Evolutionary conservation across 2,113 vertebrate genomes (phyloP).

Genomic region (Stercorarius parasiticus): DNA sequence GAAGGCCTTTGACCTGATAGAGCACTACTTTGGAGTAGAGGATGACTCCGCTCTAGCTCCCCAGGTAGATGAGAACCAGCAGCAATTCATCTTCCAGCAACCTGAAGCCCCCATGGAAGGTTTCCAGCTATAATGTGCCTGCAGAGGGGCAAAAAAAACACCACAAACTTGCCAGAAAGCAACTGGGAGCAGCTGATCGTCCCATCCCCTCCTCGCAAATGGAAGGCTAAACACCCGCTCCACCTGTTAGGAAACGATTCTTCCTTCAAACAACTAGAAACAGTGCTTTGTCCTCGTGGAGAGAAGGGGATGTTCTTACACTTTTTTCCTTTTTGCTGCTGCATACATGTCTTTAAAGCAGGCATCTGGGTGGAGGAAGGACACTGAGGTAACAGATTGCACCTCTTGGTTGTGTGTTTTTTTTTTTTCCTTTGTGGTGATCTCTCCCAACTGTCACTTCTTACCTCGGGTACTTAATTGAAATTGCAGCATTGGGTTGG

Average conservation of each 20-base stretch:
- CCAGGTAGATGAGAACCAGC: slow-evolving; percentile 92
- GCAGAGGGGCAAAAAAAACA: neutral
- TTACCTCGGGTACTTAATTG: slow-evolving; percentile 71
- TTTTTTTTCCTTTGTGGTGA: slow-evolving; percentile 58
- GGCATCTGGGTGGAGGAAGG: slow-evolving; percentile 72
- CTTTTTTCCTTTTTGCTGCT: slow-evolving; percentile 70
- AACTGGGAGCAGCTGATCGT: slow-evolving; percentile 5
- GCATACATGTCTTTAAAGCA: slow-evolving; percentile 66
- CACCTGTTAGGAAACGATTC: slow-evolving; percentile 5
- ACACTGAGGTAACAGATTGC: slow-evolving; percentile 71
- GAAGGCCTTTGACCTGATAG: slow-evolving; percentile 96
- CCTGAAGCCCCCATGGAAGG: slow-evolving; percentile 97
- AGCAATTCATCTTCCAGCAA: slow-evolving; percentile 97
- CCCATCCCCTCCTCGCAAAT: slow-evolving; percentile 45
- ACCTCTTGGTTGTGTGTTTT: slow-evolving; percentile 61
- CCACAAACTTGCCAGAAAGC: slow-evolving; percentile 24
- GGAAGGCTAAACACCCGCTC: slow-evolving; percentile 40
- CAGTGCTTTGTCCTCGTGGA: slow-evolving; percentile 38
- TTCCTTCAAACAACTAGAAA: slow-evolving; percentile 32
- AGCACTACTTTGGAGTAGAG: slow-evolving; percentile 97
- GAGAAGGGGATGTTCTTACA: slow-evolving; percentile 50
- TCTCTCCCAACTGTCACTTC: slow-evolving; percentile 69
- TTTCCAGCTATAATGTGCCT: slow-evolving; percentile 90
- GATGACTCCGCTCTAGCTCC: slow-evolving; percentile 88
- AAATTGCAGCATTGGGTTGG: slow-evolving; percentile 40